Evolutionary conservation across 2,797 vertebrate genomes (phyloP), one percentile per base, ranked within the genome.

Genomic region (Anabas testudineus): DNA sequence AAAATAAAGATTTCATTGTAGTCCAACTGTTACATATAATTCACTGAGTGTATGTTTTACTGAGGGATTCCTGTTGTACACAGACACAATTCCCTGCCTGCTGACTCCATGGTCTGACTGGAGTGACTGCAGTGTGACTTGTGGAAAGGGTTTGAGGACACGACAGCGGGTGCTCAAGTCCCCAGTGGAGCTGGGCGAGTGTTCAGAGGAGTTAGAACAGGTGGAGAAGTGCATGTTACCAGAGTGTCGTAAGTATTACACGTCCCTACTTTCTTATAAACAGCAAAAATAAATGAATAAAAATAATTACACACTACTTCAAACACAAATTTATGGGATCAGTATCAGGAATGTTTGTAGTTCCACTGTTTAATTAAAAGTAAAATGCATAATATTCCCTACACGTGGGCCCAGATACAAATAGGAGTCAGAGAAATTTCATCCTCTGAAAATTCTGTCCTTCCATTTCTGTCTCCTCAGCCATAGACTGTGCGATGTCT

Each of bases 161-260:
- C 91, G 97, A 13, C 96, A 97, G 63, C 95, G 98, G 39, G 94
- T 95, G 88, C 95, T 99, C 30, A 99, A 98, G 88, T 99, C 98
- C 41, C 96, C 97, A 0, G 95, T 96, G 1, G 98, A 99, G 88
- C 95, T 99, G 1, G 98, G 98, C 34, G 97, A 99, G 81, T 99
- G 98, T 74, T 96, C 94, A 0, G 98, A 99, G 81, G 97, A 99
- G n/a, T 90, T 99, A 77, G 96, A 99, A n/a, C 97, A 99, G 87
- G 93, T 95, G 87, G 98, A 99, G 83, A 99, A 99, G 74, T 99
- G 97, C 92, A 99, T 99, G 98, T 89, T 99, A 42, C 98, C 98
- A 0, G 98, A 99, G 66, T 99, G 98, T 64, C 98, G 98, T 99
- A 92, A 96, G 98, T 94, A 77, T 72, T 34, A 1, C 34, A 13